Base-by-base conservation (phyloP, 2,888 invertebrate species). In the Diachrysia chrysitis region DNA sequence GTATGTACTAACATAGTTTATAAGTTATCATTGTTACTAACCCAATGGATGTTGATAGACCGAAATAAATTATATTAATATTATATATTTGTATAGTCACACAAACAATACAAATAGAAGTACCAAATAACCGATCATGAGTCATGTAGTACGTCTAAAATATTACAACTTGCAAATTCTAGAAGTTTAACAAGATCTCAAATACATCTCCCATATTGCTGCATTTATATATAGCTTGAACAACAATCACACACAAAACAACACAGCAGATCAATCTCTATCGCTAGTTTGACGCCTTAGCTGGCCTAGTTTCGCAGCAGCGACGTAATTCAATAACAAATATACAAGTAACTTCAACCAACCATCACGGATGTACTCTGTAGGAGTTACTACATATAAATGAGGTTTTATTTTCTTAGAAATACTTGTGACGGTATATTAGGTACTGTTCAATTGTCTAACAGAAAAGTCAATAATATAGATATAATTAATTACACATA, bases 261-360 rank as follows among this genome's bases (percentile, higher is more conserved):
- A 6, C 2, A n/a, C 42, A 42, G n/a, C n/a, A 4, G 16, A n/a
- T 42, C 37, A 37, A 42, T 42, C 42, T 16, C 42, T 42, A n/a
- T 32, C 32, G 42, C n/a, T n/a, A 42, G 42, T 42, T 37, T n/a
- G 42, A 42, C 42, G 42, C 42, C 42, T 42, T 42, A 16, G 42
- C n/a, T 42, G 42, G n/a, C 42, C 42, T 42, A 42, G 42, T 42
- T 42, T 42, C 42, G 12, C 12, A n/a, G n/a, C 6, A n/a, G 16
- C 37, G 37, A 42, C 42, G 42, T 42, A n/a, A 42, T 42, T 42
- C 42, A 42, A 42, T 42, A 42, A 42, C 42, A 42, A 42, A 42
- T 42, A 42, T n/a, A 42, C 42, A 42, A 37, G 14, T 2, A 37
- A 42, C 42, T 42, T n/a, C 32, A 10, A 37, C 37, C 42, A 42